Evolutionary conservation across 2,113 vertebrate species (phyloP), one percentile per base, ranked within the genome.

Genomic region (Gasterosteus aculeatus): DNA sequence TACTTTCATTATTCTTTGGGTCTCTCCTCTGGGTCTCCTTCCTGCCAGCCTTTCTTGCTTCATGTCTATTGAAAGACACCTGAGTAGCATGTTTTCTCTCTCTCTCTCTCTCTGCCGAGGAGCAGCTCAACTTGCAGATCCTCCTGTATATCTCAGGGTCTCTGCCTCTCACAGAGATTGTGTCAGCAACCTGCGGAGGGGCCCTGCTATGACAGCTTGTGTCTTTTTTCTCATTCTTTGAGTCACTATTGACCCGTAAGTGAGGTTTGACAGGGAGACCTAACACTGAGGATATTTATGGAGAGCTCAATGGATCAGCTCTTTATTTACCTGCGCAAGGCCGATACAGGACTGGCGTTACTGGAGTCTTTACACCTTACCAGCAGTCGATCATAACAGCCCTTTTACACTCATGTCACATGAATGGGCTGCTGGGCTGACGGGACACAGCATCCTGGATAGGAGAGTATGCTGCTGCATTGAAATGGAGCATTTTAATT

Each of bases 81-180:
- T 58, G 75, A 79, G 66, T 73, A 41, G 59, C 69, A 64, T 75
- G 56, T 57, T 12, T 72, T 69, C 22, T 26, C 22, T 26, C 22
- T 26, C 22, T 26, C 22, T 26, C 22, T 74, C 57, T 38, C 77
- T 46, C 51, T 11, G 60, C 47, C 8, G 58, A 81, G 31, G 22
- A 83, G 70, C 67, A 72, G 75, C 80, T 84, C 81, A 76, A 53
- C 71, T 81, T 69, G 35, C 62, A 66, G 61, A 46, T 70, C 81
- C 61, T 72, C 74, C 75, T 85, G 78, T 86, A 87, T 78, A 82
- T 79, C 66, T 11, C 51, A 69, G 42, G 69, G 10, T 76, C 63
- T 71, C 16, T 8, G 47, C 44, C 72, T 78, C 82, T 67, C 75
- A 57, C 63, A 63, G 64, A 59, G 77, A 85, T 60, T 75, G 46